These are phyloP conservation scores for Leptopilina syphax DNA, from an alignment of 2,888 invertebrate genomes.

Conservation along the genomic window DNA sequence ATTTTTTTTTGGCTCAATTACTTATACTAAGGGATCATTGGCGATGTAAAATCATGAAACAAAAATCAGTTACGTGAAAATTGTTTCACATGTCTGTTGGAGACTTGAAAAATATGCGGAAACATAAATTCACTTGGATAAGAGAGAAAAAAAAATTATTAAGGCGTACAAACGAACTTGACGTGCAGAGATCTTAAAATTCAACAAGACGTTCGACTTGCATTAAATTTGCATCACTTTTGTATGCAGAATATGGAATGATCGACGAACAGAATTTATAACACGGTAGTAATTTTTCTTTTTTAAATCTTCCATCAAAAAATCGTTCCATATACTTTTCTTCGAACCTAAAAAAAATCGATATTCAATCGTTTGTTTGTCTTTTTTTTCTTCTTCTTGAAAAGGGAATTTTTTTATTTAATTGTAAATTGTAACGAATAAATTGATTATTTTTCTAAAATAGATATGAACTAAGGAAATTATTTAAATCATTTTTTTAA, in stretches of 20 bases:
- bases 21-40: neutral
- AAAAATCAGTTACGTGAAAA: neutral
- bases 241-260: conserved; percentile 30
- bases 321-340: neutral
- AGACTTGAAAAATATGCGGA: neutral
- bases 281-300: conserved; percentile 35
- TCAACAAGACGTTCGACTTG: conserved; percentile 33
- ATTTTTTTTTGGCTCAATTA: neutral
- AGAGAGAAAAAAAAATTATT: neutral
- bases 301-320: conserved; percentile 35
- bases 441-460: no score
- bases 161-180: conserved; percentile 19
- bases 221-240: conserved; percentile 35
- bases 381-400: neutral
- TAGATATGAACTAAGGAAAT: no score
- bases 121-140: neutral
- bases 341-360: neutral
- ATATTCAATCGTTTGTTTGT: conserved; percentile 26
- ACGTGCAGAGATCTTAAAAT: conserved; percentile 34
- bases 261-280: conserved; percentile 37
- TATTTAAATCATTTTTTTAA: no score
- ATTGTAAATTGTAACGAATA: no score
- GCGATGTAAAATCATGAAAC: neutral
- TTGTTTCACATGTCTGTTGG: neutral
- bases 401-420: no score